A percentile compares a stretch with the other conserved stretches of the same genome.
These are phyloP conservation scores for Poeciliopsis presidionis DNA, from an alignment of 2,797 vertebrate species.

Conservation along the genomic window DNA sequence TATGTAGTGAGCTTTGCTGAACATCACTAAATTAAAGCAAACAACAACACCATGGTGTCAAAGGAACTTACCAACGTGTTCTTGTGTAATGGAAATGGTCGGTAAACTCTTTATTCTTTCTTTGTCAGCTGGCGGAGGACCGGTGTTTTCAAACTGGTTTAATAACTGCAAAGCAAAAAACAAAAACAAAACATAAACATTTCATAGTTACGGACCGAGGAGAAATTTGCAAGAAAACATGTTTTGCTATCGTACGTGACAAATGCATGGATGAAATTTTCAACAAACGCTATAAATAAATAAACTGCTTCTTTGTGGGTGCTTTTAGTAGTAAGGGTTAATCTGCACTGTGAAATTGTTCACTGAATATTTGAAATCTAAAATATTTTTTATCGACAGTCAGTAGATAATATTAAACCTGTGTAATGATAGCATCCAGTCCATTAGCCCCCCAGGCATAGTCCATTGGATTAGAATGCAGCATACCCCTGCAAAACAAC, in stretches of 20 bases:
- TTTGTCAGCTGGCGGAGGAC: slow-evolving; percentile 95
- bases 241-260: background rate
- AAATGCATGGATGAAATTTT: background rate
- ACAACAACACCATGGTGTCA: background rate
- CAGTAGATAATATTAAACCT: slow-evolving; percentile 79
- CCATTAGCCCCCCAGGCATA: slow-evolving; percentile 98
- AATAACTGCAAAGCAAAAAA: slow-evolving; percentile 82
- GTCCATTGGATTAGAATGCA: slow-evolving; percentile 98
- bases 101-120: slow-evolving; percentile 96
- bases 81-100: slow-evolving; percentile 89
- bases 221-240: background rate
- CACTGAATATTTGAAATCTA: background rate
- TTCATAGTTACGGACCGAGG: background rate
- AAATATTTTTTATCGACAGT: background rate
- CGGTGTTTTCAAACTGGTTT: slow-evolving; percentile 99
- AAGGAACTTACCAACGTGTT: slow-evolving; percentile 90
- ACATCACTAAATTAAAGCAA: background rate
- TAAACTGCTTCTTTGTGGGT: background rate
- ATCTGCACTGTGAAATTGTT: background rate
- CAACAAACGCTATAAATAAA: slow-evolving; percentile 5
- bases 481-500: slow-evolving; percentile 86
- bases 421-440: slow-evolving; percentile 96
- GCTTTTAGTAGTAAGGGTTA: background rate
- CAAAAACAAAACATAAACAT: background rate
- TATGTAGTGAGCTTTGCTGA: background rate